Evolutionary conservation across 2,113 vertebrate species (phyloP), one percentile per base, ranked within the genome.

Genomic region (Tachycineta bicolor): DNA sequence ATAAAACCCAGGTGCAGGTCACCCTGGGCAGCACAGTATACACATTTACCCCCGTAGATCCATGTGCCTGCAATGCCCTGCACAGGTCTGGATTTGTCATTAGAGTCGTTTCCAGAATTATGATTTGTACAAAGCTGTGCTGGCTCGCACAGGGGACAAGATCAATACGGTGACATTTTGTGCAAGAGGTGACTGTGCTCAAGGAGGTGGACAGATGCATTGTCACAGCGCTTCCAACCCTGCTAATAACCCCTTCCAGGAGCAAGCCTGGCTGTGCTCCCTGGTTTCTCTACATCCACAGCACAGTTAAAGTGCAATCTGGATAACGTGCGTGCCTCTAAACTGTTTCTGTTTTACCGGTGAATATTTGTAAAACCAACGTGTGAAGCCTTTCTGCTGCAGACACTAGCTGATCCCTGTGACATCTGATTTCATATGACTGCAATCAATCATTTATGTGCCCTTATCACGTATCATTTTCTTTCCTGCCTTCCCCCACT

Each of bases 21-120:
- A 44, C 17, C 9, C 22, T 18, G 39, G 33, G 26, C 43, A 85
- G 85, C 29, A 26, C 47, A 71, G 26, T 3, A 3, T 2, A 2
- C 3, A 16, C 14, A 41, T 17, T 34, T 29, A 13, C 2, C 64
- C 26, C 24, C 69, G 6, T 2, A 31, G 53, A 39, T 25, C 10
- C 62, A 4, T 0, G 3, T 10, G 50, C n/a, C 50, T 22, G 52
- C 37, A 7, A 14, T 24, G 70, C 53, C n/a, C 33, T 39, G 47
- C 46, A 43, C 23, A 11, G 20, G 5, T 26, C n/a, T 52, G 65
- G 19, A 22, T 18, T 64, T 60, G 17, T n/a, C 58, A 52, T 16
- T 3, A 41, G 23, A 47, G 29, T 1, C 3, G 0, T 56, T 56
- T 37, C 28, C 18, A 53, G 76, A 56, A 14, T 4, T 9, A 4